Evolutionary conservation across 2,888 invertebrate species (phyloP).

Genomic region (Philhelius pedissequus): DNA sequence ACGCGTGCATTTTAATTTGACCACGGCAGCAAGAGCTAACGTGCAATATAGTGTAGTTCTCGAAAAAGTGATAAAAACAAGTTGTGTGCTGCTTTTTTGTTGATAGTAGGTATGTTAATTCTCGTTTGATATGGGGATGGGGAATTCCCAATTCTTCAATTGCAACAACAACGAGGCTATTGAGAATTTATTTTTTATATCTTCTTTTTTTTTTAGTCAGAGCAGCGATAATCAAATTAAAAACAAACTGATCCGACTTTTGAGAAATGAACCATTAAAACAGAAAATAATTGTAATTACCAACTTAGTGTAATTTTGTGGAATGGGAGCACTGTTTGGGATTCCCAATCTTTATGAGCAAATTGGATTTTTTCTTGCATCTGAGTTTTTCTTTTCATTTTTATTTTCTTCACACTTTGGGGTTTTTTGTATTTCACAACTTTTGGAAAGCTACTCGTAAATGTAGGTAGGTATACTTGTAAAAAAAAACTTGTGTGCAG

Average conservation of each 20-base stretch:
- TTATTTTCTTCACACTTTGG: background rate
- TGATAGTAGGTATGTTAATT: background rate
- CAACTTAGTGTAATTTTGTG: background rate
- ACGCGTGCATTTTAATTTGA: conserved; percentile 43
- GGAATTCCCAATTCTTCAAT: conserved; percentile 25
- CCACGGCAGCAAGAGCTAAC: background rate
- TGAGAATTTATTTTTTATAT: background rate
- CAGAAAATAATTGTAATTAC: background rate
- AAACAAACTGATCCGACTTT: background rate
- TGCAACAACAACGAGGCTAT: background rate
- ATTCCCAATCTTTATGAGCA: conserved; percentile 37
- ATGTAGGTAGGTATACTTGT: background rate
- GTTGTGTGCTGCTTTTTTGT: background rate
- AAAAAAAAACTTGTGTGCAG: background rate
- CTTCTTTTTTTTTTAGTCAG: background rate
- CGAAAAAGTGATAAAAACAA: background rate
- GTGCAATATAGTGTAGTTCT: background rate
- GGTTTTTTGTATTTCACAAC: conserved; percentile 37
- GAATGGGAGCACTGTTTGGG: background rate
- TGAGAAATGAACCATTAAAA: background rate
- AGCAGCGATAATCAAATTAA: conserved; percentile 20
- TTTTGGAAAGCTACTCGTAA: conserved; percentile 18
- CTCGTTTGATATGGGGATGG: conserved; percentile 25
- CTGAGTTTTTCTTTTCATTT: background rate
- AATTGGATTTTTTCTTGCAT: conserved; percentile 24